Percentiles rank a stretch among this genome's conserved stretches.
Conservation (phyloP, 1,140 invertebrate species). For the Ips typographus region DNA sequence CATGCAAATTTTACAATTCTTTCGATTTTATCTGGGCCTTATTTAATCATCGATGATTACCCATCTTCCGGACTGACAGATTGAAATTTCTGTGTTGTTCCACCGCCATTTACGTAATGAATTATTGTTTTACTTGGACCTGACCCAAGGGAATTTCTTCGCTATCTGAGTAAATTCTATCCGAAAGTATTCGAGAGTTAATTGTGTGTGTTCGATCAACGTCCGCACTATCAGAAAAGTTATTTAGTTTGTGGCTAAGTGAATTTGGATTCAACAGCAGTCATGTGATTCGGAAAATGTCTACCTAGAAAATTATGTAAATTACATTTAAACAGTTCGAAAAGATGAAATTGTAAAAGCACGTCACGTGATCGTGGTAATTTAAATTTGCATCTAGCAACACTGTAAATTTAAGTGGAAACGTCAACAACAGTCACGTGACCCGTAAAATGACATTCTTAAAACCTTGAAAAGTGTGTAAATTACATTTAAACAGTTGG, state of each 20-base stretch:
- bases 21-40: constrained; percentile 10
- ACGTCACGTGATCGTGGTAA: no score
- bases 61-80: constrained; percentile 1
- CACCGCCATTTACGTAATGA: neutral
- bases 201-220: neutral
- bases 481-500: no score
- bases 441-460: no score
- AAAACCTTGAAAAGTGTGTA: no score
- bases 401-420: no score
- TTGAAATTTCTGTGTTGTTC: constrained; percentile 10
- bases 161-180: neutral
- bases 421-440: no score
- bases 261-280: no score
- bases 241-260: neutral
- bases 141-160: neutral
- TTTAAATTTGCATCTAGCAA: no score
- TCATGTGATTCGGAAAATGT: no score
- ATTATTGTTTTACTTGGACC: neutral
- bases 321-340: no score
- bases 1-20: constrained; percentile 16
- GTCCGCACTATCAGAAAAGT: neutral
- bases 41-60: constrained; percentile 17
- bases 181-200: neutral
- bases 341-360: no score
- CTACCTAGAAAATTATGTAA: no score